phyloP scores from a whole-genome alignment of 2,797 vertebrate species.

The Picus viridis region DNA sequence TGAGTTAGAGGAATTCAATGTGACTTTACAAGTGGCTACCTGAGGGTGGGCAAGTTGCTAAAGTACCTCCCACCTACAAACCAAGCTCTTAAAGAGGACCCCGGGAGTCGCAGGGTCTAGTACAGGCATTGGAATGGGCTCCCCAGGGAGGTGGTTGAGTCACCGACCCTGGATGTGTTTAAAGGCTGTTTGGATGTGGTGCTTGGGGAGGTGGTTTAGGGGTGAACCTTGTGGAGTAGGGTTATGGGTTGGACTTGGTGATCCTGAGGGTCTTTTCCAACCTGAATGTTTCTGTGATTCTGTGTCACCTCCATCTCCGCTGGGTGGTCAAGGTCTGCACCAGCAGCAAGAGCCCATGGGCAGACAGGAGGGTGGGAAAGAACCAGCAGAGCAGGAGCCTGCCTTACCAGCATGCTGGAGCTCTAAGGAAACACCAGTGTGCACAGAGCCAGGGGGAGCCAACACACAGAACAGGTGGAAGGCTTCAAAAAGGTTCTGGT shows the following conservation, averaged over 20 bases:
- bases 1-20: background rate
- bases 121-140: too few relatives aligned
- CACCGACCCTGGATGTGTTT: too few relatives aligned
- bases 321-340: background rate
- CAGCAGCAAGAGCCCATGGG: background rate
- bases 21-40: background rate
- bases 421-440: background rate
- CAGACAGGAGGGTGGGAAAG: background rate
- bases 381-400: background rate
- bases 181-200: too few relatives aligned
- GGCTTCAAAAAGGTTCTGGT: background rate
- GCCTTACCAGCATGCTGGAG: background rate
- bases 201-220: too few relatives aligned
- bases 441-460: rapidly evolving
- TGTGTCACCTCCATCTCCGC: background rate
- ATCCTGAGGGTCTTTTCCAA: too few relatives aligned
- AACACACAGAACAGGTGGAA: background rate
- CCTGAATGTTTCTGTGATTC: too few relatives aligned
- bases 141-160: too few relatives aligned
- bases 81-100: background rate
- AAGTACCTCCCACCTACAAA: background rate
- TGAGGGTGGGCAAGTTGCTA: background rate
- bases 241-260: too few relatives aligned
- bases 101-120: background rate
- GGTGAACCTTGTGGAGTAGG: too few relatives aligned